Evolutionary conservation across 35 echinoderm and acorn worm species (phyloP).

Genomic region (Lytechinus variegatus): DNA sequence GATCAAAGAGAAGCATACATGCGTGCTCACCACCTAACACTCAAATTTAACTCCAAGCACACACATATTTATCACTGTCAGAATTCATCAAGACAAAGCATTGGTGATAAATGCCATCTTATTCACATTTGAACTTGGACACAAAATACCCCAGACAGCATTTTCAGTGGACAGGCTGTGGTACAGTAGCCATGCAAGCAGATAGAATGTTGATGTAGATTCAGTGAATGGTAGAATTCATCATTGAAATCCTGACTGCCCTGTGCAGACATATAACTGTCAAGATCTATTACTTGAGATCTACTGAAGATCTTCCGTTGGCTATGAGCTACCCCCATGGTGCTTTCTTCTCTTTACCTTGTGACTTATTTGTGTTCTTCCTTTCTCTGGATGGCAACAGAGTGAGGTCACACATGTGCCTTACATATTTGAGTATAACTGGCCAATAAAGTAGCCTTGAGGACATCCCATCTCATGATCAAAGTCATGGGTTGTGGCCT

Average conservation of each 20-base stretch:
- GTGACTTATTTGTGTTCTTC: background rate
- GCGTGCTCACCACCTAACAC: background rate
- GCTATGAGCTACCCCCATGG: background rate
- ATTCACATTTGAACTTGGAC: background rate
- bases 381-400: background rate
- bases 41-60: constrained; percentile 18
- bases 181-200: background rate
- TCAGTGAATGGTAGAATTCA: constrained; percentile 2
- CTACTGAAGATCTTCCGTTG: background rate
- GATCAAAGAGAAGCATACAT: background rate
- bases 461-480: background rate
- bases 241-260: background rate
- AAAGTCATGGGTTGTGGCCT: constrained; percentile 17
- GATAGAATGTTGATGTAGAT: constrained; percentile 13
- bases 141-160: constrained; percentile 1
- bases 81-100: constrained; percentile 12
- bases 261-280: constrained; percentile 12
- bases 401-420: constrained; percentile 16
- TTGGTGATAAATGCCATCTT: background rate
- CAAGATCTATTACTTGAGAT: constrained; percentile 5
- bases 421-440: background rate
- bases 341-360: background rate
- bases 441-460: constrained; percentile 9
- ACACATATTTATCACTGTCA: background rate
- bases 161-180: background rate